Conservation (phyloP, 2,888 invertebrate genomes). For the Salpingus planirostris region DNA sequence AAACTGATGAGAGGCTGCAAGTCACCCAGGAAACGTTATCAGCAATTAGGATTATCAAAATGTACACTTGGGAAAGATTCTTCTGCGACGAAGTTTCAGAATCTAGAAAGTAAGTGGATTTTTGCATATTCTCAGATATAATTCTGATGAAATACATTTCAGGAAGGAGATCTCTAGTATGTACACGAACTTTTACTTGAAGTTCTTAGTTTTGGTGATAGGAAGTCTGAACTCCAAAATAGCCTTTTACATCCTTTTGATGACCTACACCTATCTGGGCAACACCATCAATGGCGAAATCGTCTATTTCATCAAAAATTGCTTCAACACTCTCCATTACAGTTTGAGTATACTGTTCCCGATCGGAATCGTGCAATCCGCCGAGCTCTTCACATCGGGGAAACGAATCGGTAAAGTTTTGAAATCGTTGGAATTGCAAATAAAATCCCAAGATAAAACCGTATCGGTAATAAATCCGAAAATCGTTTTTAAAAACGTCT, state of each 20-base stretch:
- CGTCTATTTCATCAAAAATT: slow-evolving; percentile 7
- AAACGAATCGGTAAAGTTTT: slow-evolving; percentile 42
- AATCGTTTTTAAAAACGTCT: slow-evolving; percentile 20
- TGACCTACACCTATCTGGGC: slow-evolving; percentile 6
- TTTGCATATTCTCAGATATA: too few species aligned
- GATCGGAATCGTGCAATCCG: slow-evolving; percentile 6
- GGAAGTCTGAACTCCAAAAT: slow-evolving; percentile 6
- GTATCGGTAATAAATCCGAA: too few species aligned
- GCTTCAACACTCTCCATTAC: slow-evolving; percentile 5
- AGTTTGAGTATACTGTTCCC: slow-evolving; percentile 7
- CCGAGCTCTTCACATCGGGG: slow-evolving; percentile 10
- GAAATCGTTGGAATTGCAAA: slow-evolving; percentile 38
- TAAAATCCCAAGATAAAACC: slow-evolving; percentile 3
- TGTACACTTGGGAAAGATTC: slow-evolving; percentile 29
- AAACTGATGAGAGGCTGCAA: slow-evolving; percentile 26
- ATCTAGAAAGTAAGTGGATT: too few species aligned
- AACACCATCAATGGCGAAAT: slow-evolving; percentile 8
- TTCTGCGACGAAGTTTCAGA: slow-evolving; percentile 44
- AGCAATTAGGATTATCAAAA: slow-evolving; percentile 30
- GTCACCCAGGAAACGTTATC: slow-evolving; percentile 26
- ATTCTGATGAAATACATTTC: slow-evolving; percentile 4
- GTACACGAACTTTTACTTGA: not conserved
- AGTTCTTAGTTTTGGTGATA: slow-evolving; percentile 4
- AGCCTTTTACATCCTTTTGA: slow-evolving; percentile 6
- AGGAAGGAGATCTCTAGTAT: slow-evolving; percentile 32